A percentile compares a stretch with the other conserved stretches of the same genome.
Evolutionary conservation across 2,888 invertebrate species (phyloP).

Genomic region (Drosophila histrio): DNA sequence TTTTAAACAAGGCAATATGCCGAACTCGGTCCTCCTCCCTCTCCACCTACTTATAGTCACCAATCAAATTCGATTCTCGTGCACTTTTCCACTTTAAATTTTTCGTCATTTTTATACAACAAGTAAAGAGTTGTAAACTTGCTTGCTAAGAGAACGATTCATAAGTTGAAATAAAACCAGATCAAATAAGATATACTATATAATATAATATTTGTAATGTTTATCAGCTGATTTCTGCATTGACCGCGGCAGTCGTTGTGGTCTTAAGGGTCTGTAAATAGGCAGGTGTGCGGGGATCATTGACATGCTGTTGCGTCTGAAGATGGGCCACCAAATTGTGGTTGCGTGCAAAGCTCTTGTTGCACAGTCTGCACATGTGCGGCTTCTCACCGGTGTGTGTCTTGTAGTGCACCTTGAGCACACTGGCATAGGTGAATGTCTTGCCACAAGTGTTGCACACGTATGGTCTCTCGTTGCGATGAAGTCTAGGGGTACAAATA

Average conservation of each 20-base stretch:
- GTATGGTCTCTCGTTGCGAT: conserved; percentile 83
- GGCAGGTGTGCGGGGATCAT: conserved; percentile 72
- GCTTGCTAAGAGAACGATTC: conserved; percentile 11
- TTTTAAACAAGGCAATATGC: conserved; percentile 51
- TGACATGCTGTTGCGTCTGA: conserved; percentile 81
- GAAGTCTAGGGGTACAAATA: conserved; percentile 64
- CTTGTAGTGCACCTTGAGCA: conserved; percentile 81
- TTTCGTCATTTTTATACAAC: conserved; percentile 64
- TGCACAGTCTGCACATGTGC: conserved; percentile 81
- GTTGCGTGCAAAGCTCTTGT: conserved; percentile 80
- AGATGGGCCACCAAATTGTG: conserved; percentile 84
- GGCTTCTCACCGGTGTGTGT: conserved; percentile 84
- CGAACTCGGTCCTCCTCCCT: conserved; percentile 2
- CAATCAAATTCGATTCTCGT: conserved; percentile 37
- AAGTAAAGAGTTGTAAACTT: conserved; percentile 50
- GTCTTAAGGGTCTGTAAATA: conserved; percentile 47
- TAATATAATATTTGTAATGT: background rate
- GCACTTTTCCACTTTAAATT: conserved; percentile 35
- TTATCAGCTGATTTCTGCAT: background rate
- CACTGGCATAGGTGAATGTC: conserved; percentile 83
- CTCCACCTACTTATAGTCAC: conserved; percentile 18
- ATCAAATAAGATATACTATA: conserved; percentile 36
- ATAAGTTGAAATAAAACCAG: conserved; percentile 51
- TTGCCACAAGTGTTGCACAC: conserved; percentile 82
- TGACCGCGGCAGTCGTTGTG: background rate